These are phyloP conservation scores for Seriola quinqueradiata DNA, from an alignment of 2,113 vertebrate genomes.

Conservation along the genomic window DNA sequence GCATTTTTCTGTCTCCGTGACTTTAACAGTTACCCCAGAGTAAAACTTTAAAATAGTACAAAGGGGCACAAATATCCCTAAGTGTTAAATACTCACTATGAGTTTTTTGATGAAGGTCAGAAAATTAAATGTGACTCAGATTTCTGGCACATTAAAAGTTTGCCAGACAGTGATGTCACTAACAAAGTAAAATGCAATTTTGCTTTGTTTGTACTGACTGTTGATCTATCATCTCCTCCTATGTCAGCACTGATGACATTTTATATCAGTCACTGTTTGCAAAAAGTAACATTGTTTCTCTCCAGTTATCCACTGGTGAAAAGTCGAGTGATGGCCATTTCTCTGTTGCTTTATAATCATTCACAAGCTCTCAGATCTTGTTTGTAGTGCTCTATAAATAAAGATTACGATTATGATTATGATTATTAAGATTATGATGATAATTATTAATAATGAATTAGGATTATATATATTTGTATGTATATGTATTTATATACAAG, in stretches of 20 bases:
- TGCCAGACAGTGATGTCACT: not conserved
- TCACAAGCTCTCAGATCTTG: too few species aligned
- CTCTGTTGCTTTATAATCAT: too few species aligned
- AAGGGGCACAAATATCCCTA: constrained; percentile 5
- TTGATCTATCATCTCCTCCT: not conserved
- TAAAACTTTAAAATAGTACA: not conserved
- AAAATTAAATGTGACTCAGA: not conserved
- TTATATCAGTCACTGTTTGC: too few species aligned
- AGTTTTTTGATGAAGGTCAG: not conserved
- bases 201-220: not conserved
- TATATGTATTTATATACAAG: too few species aligned
- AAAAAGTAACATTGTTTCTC: too few species aligned
- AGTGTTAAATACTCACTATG: not conserved
- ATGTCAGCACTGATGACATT: not conserved
- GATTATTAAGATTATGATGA: too few species aligned
- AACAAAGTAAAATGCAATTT: not conserved
- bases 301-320: too few species aligned
- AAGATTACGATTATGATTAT: too few species aligned
- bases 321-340: too few species aligned
- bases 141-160: not conserved
- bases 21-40: not conserved
- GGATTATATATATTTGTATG: too few species aligned
- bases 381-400: too few species aligned
- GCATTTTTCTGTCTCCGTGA: constrained; percentile 2
- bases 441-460: too few species aligned